phyloP scores from a whole-genome alignment of 2,888 invertebrate species.

The Smittia sp. region DNA sequence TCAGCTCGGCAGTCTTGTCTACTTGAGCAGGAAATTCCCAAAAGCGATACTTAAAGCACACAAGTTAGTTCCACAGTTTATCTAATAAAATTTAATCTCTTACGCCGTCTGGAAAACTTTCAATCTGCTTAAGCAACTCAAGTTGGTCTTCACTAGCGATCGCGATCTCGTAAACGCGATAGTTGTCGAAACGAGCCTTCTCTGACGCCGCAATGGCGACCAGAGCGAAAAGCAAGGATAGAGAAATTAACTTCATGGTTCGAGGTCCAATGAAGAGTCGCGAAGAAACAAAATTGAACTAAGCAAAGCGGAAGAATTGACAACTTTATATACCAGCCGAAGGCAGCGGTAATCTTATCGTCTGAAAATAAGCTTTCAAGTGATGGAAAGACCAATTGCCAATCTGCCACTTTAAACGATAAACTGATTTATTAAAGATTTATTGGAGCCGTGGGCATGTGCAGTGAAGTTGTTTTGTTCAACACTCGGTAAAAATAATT shows the following conservation, averaged over 20 bases:
- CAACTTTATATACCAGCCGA: too few species aligned
- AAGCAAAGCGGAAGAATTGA: not conserved
- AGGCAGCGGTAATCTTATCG: too few species aligned
- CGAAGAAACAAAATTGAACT: not conserved
- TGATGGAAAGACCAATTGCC: too few species aligned
- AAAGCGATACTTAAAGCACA: too few species aligned
- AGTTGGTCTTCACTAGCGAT: constrained; percentile 28
- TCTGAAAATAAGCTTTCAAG: too few species aligned
- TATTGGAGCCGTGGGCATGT: too few species aligned
- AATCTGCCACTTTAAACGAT: too few species aligned
- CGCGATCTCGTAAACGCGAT: constrained; percentile 35
- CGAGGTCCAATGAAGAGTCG: too few species aligned
- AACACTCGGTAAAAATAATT: too few species aligned
- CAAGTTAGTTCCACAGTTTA: not conserved
- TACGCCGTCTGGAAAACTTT: constrained; percentile 31
- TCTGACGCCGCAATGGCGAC: constrained; percentile 34
- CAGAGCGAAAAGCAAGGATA: not conserved
- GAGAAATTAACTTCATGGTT: not conserved
- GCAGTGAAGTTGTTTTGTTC: too few species aligned
- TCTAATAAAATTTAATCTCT: not conserved
- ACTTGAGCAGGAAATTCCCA: not conserved
- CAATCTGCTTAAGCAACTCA: constrained; percentile 23
- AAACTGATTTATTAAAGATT: too few species aligned
- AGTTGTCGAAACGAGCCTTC: constrained; percentile 42
- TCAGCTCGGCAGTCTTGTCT: not conserved